phyloP scores from a whole-genome alignment of 2,113 vertebrate species.

The Azemiops feae region DNA sequence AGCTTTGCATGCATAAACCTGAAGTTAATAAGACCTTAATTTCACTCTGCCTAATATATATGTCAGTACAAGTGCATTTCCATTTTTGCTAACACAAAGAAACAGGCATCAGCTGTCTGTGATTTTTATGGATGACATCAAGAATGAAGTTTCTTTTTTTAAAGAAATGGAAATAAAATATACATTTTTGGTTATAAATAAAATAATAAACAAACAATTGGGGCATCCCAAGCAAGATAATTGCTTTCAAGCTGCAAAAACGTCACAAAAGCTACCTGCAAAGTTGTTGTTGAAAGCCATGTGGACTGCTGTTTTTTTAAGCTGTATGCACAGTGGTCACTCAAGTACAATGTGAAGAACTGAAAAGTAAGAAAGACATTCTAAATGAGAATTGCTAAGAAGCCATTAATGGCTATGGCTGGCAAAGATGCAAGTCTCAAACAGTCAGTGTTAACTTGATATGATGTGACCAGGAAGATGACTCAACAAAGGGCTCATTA shows the following conservation, averaged over 20 bases:
- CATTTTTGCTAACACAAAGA: conserved; percentile 42
- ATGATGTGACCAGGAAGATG: conserved; percentile 57
- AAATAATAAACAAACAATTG: background rate
- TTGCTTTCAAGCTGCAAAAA: conserved; percentile 51
- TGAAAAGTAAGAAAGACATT: conserved; percentile 47
- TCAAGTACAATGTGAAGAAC: conserved; percentile 40
- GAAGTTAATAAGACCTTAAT: conserved; percentile 54
- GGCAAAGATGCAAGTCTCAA: conserved; percentile 30
- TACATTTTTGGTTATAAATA: background rate
- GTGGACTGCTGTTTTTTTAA: conserved; percentile 14
- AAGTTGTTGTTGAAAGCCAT: conserved; percentile 44
- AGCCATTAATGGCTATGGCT: conserved; percentile 40
- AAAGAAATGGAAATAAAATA: conserved; percentile 43
- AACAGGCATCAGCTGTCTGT: conserved; percentile 30
- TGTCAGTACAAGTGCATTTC: conserved; percentile 50
- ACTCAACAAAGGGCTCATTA: conserved; percentile 26
- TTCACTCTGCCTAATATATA: conserved; percentile 57
- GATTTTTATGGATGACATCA: conserved; percentile 37
- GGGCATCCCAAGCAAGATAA: conserved; percentile 47
- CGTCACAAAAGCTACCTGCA: conserved; percentile 38
- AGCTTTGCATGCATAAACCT: conserved; percentile 41
- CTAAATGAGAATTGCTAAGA: conserved; percentile 59
- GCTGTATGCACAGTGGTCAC: conserved; percentile 26
- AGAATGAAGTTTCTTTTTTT: conserved; percentile 35
- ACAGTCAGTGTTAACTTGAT: conserved; percentile 47